Base-by-base conservation (phyloP, 2,113 vertebrate species). In the Corvus moneduloides region DNA sequence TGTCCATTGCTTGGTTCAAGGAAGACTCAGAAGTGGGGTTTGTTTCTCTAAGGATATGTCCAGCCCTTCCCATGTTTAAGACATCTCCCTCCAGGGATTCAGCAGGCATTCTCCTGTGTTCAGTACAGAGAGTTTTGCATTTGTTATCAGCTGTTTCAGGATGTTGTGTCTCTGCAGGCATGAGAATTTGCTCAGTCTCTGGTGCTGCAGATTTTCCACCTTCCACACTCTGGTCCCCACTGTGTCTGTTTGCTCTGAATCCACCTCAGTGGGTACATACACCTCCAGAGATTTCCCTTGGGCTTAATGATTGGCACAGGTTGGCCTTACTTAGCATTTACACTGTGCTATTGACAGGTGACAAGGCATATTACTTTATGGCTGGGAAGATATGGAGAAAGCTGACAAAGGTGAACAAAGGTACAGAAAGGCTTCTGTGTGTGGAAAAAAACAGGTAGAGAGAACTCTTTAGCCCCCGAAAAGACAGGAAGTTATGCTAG, bases 391-490 rank as follows among this genome's bases (percentile, higher is more conserved):
- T 91, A 93, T 0, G 2, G 74, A 88, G 89, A 92, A 94, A 88
- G 91, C 76, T 96, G 89, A 92, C 73, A 89, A 90, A 93, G 68
- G 27, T 77, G 76, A 96, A 71, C 83, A 89, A 93, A 96, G 48
- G 91, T 89, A 93, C 39, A 89, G 83, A 84, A 93, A 68, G 48
- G 27, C 56, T 93, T 84, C 64, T 92, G 56, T 72, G 56, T 41
- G 24, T 72, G 27, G 13, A 22, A 66, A 82, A 76, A 74, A 93
- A 27, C 30, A 59, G 7, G 13, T 32, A 46, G 66, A 86, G 46
- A 44, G 21, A 71, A 37, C 30, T 48, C 30, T 18, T 71, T 26
- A 80, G 17, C 12, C 20, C 33, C 16, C 7, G 0, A 26, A 74
- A 84, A 86, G 63, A 63, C 19, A 80, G 46, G 43, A 90, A 26